Evolutionary conservation across 2,797 vertebrate species (phyloP).

Genomic region (Tenualosa thibaudeaui): DNA sequence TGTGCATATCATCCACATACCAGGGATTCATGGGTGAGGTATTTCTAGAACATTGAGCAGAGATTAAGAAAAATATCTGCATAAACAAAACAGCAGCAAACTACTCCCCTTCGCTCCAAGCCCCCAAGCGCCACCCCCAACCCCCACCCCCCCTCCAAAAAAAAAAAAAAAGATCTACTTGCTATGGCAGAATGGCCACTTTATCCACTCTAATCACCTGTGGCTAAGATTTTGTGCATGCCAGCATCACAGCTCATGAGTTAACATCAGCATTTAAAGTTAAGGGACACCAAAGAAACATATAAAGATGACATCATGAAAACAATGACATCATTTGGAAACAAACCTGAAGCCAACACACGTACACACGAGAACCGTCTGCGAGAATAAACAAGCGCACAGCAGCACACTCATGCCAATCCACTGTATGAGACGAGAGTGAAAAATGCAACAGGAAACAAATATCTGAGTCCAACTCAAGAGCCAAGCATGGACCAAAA

Average conservation of each 20-base stretch:
- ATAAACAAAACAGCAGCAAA: background rate
- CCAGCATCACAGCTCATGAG: background rate
- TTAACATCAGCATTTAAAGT: constrained; percentile 2
- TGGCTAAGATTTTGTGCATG: background rate
- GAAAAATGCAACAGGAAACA: constrained; percentile 18
- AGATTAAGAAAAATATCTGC: background rate
- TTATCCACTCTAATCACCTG: background rate
- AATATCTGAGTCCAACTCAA: background rate
- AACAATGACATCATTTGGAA: constrained; percentile 13
- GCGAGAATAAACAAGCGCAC: background rate
- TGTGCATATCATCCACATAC: background rate
- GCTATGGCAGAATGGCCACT: background rate
- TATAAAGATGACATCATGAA: constrained; percentile 22
- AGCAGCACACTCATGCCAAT: background rate
- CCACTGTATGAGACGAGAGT: background rate
- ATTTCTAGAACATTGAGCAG: background rate
- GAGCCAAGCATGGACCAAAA: background rate
- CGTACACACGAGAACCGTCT: background rate
- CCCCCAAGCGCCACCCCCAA: background rate
- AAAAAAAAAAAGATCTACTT: background rate
- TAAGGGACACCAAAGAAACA: background rate
- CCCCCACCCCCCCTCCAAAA: background rate
- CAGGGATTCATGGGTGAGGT: background rate
- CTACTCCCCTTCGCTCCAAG: background rate
- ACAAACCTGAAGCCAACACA: constrained; percentile 10